These are phyloP conservation scores for Agelas oroides DNA, from an alignment of 37 sponge, comb jelly and placozoan species.

Conservation along the genomic window DNA sequence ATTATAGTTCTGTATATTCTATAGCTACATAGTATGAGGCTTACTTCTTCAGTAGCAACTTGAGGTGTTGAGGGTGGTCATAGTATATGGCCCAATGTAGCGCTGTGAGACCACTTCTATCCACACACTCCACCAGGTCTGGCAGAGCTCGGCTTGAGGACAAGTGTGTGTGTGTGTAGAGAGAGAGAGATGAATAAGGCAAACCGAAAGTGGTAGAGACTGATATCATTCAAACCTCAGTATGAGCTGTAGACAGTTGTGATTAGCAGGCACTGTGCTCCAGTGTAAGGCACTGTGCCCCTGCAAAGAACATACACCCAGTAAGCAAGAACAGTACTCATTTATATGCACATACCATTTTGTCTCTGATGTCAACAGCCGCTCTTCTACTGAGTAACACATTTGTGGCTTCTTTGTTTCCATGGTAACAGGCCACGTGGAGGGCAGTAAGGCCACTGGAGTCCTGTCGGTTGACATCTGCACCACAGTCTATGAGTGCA, in stretches of 20 bases:
- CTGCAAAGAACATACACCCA: slow-evolving; percentile 1
- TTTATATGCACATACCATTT: slow-evolving; percentile 19
- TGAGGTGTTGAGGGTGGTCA: slow-evolving; percentile 52
- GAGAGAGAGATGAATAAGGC: neutral
- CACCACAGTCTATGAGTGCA: slow-evolving; percentile 66
- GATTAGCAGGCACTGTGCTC: slow-evolving; percentile 45
- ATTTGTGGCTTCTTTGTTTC: slow-evolving; percentile 45
- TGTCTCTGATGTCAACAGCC: slow-evolving; percentile 36
- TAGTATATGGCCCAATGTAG: slow-evolving; percentile 79
- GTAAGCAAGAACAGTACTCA: no score
- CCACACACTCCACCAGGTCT: slow-evolving; percentile 27
- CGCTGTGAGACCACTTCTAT: slow-evolving; percentile 60
- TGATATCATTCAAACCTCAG: slow-evolving; percentile 26
- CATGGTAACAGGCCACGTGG: slow-evolving; percentile 79
- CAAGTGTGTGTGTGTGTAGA: neutral
- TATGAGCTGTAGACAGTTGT: slow-evolving; percentile 54
- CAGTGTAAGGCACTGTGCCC: slow-evolving; percentile 72
- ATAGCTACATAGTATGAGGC: neutral
- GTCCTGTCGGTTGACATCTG: slow-evolving; percentile 52
- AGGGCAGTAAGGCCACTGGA: slow-evolving; percentile 74
- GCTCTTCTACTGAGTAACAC: slow-evolving; percentile 58
- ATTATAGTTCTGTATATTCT: no score
- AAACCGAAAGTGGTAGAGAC: no score
- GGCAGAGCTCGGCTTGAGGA: slow-evolving; percentile 11
- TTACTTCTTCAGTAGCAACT: slow-evolving; percentile 41